Base-by-base conservation (phyloP, 2,113 vertebrate species). In the Sitta europaea region DNA sequence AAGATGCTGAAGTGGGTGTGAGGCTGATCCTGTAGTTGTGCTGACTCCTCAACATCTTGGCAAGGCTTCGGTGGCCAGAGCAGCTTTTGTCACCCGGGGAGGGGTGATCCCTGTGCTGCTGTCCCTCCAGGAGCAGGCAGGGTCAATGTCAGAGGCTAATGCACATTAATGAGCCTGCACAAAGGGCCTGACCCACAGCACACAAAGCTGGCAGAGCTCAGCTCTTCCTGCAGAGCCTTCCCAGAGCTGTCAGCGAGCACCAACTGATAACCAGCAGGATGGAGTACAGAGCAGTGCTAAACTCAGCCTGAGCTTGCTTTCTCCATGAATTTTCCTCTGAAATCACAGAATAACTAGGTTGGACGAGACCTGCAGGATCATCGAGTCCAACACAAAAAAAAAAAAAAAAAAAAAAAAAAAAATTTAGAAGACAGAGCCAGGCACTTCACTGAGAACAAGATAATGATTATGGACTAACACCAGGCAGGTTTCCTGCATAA, bases 161-260 rank as follows among this genome's bases (percentile, higher is more conserved):
- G 12, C 42, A 47, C 33, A 38, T 42, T 36, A 36, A 23, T 33
- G 84, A 86, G 4, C 23, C 24, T 62, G 35, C 43, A 12, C 43
- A 15, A 10, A 76, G 76, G 23, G 59, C 35, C 33, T 0, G 0
- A 72, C 38, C 58, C 75, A 36, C 24, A 66, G 68, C 8, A 2
- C 58, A 78, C 57, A 80, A n/a, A 95, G 36, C 45, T 95, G 89
- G 87, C 89, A 95, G 83, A 94, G 4, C 35, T 82, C 67, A 58
- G 47, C 62, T 85, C 54, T 33, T 94, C 45, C 54, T 61, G 6
- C 63, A 88, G 75, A 83, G 59, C 63, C 63, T 90, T 76, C 72
- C 50, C 54, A 94, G 71, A 33, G 7, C 59, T 90, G 55, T 80
- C 67, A 92, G 82, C 4, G 0, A 81, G 65, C 66, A 28, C 53